Evolutionary conservation across 2,888 invertebrate species (phyloP).

Genomic region (Chloroclystis v-ata): DNA sequence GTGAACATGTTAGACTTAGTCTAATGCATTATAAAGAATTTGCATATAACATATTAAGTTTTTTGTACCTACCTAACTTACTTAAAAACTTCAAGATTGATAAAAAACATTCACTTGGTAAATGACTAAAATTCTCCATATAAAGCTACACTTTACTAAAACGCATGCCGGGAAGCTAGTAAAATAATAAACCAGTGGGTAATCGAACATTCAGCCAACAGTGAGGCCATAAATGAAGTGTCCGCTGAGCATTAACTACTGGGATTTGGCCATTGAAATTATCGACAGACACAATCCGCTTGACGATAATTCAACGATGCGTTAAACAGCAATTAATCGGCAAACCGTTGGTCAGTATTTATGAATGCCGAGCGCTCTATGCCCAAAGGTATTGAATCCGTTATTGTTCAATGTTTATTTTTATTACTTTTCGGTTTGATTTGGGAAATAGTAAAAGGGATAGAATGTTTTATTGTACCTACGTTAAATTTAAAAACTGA

Average conservation of each 20-base stretch:
- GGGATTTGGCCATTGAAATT: constrained; percentile 63
- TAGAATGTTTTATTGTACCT: too few species aligned
- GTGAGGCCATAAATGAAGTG: constrained; percentile 60
- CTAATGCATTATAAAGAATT: too few species aligned
- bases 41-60: too few species aligned
- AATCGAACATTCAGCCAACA: constrained; percentile 49
- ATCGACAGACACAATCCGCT: constrained; percentile 63
- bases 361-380: constrained; percentile 40
- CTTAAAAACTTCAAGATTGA: too few species aligned
- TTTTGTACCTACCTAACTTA: too few species aligned
- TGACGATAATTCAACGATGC: constrained; percentile 67
- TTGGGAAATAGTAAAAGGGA: background rate
- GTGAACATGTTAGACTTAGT: too few species aligned
- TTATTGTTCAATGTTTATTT: background rate
- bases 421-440: background rate
- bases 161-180: too few species aligned
- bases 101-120: too few species aligned
- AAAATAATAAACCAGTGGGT: constrained; percentile 35
- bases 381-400: too few species aligned
- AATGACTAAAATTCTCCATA: too few species aligned
- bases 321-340: constrained; percentile 70
- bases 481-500: too few species aligned
- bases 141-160: too few species aligned
- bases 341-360: constrained; percentile 58
- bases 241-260: constrained; percentile 55